Conservation (phyloP, 1,140 invertebrate genomes). For the Sitophilus oryzae region DNA sequence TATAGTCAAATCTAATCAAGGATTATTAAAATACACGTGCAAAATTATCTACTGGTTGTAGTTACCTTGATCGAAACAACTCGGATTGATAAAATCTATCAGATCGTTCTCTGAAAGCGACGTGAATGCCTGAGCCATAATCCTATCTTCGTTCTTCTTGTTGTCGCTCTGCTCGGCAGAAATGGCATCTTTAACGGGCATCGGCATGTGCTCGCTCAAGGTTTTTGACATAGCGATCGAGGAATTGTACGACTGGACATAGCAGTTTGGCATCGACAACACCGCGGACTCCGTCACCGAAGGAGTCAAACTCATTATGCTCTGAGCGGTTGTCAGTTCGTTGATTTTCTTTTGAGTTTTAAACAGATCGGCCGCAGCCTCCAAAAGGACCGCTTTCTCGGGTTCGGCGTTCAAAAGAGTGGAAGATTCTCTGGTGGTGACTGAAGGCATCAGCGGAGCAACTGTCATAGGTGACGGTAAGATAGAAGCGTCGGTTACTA, state of each 20-base stretch:
- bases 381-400: constrained; percentile 59
- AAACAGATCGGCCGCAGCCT: constrained; percentile 56
- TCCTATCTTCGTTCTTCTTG: constrained; percentile 43
- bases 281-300: neutral
- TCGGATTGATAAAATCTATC: constrained; percentile 79
- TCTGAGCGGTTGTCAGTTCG: constrained; percentile 15
- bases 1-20: constrained; percentile 4
- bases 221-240: too few relatives aligned
- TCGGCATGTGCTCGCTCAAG: constrained; percentile 31
- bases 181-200: constrained; percentile 32
- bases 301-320: constrained; percentile 14
- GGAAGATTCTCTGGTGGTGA: constrained; percentile 40
- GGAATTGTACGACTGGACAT: constrained; percentile 7
- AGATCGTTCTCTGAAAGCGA: constrained; percentile 79
- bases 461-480: constrained; percentile 22
- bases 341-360: constrained; percentile 41
- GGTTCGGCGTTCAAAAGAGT: constrained; percentile 49
- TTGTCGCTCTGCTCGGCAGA: constrained; percentile 14
- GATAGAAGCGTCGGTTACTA: constrained; percentile 13
- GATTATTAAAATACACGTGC: constrained; percentile 13
- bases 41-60: constrained; percentile 19
- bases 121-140: constrained; percentile 64
- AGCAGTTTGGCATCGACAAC: constrained; percentile 23
- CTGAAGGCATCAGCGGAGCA: constrained; percentile 21
- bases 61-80: constrained; percentile 74